Percentiles rank a stretch among this genome's conserved stretches.
Evolutionary conservation across 2,113 vertebrate genomes (phyloP).

Genomic region (Pelusios castaneus): DNA sequence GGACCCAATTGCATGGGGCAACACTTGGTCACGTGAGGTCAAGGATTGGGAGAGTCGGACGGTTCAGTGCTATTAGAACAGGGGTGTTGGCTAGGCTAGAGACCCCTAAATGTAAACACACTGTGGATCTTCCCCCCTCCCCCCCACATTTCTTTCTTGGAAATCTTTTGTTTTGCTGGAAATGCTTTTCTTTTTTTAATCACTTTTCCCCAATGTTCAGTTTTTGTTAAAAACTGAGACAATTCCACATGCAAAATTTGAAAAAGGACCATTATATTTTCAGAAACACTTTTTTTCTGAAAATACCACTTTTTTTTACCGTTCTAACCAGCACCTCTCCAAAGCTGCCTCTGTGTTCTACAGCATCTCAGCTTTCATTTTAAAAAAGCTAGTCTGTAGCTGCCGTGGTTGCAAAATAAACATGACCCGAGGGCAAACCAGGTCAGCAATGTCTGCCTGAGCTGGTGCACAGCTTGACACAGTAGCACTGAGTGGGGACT

Average conservation of each 20-base stretch:
- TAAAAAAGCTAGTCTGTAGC: background rate
- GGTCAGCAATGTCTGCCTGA: background rate
- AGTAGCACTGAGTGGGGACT: background rate
- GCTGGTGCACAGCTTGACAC: background rate
- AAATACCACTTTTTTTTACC: background rate
- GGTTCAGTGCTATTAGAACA: background rate
- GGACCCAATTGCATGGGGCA: background rate
- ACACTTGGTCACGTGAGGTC: accelerated
- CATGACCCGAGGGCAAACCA: background rate
- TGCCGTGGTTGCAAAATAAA: background rate
- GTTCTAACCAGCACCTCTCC: background rate
- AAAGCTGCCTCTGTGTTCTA: background rate
- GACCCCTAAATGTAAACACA: background rate
- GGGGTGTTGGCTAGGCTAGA: background rate
- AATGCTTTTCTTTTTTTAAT: background rate
- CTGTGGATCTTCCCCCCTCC: background rate
- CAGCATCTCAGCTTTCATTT: background rate
- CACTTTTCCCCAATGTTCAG: background rate
- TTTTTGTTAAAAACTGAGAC: background rate
- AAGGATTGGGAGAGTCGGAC: background rate
- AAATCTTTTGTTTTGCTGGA: background rate
- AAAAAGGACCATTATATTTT: background rate
- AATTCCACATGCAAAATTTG: background rate
- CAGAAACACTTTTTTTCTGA: too few relatives aligned
- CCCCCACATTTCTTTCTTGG: background rate